These are phyloP conservation scores for Acanthiza pusilla DNA, from an alignment of 2,797 vertebrate genomes.

Conservation along the genomic window DNA sequence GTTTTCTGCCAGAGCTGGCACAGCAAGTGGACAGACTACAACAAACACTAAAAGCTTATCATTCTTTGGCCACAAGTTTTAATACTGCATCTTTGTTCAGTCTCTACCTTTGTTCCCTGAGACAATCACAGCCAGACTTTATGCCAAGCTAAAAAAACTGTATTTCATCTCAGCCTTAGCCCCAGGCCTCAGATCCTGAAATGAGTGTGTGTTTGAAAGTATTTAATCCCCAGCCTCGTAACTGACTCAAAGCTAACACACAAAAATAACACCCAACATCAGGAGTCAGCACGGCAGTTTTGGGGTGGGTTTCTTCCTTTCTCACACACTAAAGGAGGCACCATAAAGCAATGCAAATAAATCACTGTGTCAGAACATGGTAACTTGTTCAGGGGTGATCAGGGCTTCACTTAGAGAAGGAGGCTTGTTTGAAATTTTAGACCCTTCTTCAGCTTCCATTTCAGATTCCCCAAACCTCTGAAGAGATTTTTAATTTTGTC, in stretches of 20 bases:
- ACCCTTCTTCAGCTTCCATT: neutral
- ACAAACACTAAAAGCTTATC: conserved; percentile 26
- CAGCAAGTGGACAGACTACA: neutral
- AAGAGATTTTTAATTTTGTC: conserved; percentile 19
- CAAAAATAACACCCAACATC: conserved; percentile 1
- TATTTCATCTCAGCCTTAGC: conserved; percentile 55
- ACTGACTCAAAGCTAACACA: conserved; percentile 12
- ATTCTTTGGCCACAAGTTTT: conserved; percentile 30
- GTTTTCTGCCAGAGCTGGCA: neutral
- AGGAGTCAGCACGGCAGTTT: neutral
- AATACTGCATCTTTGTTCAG: conserved; percentile 24
- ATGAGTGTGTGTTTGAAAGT: neutral
- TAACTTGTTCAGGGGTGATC: neutral
- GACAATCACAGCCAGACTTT: conserved; percentile 14
- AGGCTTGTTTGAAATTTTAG: neutral
- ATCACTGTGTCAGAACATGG: neutral
- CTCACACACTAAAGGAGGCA: neutral
- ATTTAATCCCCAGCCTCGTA: conserved; percentile 31
- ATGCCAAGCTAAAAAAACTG: neutral
- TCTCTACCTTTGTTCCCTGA: conserved; percentile 20
- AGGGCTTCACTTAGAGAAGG: neutral
- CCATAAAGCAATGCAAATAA: neutral
- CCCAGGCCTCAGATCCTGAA: conserved; percentile 38
- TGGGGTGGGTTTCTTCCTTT: neutral
- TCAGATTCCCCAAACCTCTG: neutral